These are phyloP conservation scores for Propithecus perrieri DNA, from an alignment of 2,797 vertebrate species.

Conservation along the genomic window DNA sequence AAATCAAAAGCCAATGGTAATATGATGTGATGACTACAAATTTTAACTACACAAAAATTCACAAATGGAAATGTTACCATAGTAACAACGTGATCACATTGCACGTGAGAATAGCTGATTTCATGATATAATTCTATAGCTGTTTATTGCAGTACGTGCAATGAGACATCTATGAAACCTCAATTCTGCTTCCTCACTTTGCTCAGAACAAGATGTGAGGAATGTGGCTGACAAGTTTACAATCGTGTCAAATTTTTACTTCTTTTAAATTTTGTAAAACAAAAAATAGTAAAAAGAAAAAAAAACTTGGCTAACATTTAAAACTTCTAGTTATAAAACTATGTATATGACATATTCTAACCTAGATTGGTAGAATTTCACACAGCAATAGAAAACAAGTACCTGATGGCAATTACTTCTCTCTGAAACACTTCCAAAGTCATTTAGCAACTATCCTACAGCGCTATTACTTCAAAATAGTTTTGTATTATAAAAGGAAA, in stretches of 20 bases:
- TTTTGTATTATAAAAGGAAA: background rate
- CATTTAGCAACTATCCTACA: background rate
- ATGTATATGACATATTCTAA: conserved; percentile 7
- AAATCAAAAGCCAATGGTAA: conserved; percentile 69
- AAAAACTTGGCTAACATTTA: conserved; percentile 30
- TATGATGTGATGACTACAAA: conserved; percentile 70
- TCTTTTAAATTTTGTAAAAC: conserved; percentile 51
- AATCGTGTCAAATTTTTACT: conserved; percentile 7
- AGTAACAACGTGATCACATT: conserved; percentile 76
- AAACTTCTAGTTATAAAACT: conserved; percentile 46
- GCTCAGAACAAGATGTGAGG: background rate
- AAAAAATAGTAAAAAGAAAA: background rate
- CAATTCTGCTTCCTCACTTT: conserved; percentile 33
- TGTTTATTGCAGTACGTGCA: conserved; percentile 56
- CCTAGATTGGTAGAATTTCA: conserved; percentile 29
- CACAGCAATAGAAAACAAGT: conserved; percentile 17
- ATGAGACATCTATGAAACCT: conserved; percentile 48
- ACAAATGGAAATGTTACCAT: conserved; percentile 78
- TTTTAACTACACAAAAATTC: conserved; percentile 73
- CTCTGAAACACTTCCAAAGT: conserved; percentile 22
- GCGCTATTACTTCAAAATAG: background rate
- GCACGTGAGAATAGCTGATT: conserved; percentile 66
- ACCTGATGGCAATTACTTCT: conserved; percentile 18
- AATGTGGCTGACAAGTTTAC: conserved; percentile 24
- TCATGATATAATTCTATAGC: conserved; percentile 69